phyloP scores from a whole-genome alignment of 2,797 vertebrate species.

The Acestrorhynchus altus region DNA sequence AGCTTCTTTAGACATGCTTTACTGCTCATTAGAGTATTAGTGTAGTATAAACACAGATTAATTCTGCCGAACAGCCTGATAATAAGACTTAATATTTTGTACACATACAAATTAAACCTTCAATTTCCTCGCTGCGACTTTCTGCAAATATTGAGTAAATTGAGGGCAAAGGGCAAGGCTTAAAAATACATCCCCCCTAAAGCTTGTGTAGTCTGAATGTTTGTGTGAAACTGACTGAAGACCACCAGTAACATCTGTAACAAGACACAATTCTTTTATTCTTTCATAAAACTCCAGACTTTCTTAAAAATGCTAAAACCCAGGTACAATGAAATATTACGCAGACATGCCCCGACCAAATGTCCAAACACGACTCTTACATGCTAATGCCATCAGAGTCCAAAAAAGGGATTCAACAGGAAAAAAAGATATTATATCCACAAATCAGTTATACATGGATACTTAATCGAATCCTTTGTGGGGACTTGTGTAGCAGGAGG shows the following conservation, averaged over 20 bases:
- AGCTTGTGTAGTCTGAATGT: background rate
- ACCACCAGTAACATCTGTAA: background rate
- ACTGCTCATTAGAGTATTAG: slow-evolving; percentile 70
- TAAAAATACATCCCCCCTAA: background rate
- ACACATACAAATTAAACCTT: slow-evolving; percentile 2
- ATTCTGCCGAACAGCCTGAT: slow-evolving; percentile 70
- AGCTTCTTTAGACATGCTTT: slow-evolving; percentile 58
- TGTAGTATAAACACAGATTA: slow-evolving; percentile 75
- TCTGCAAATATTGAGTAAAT: background rate
- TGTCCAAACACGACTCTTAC: slow-evolving; percentile 30
- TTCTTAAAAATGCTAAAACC: too few relatives aligned
- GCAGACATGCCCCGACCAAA: too few relatives aligned
- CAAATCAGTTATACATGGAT: slow-evolving; percentile 76
- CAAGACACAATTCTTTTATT: background rate
- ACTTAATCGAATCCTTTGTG: slow-evolving; percentile 82
- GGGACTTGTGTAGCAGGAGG: slow-evolving; percentile 69
- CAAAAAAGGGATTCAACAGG: slow-evolving; percentile 15
- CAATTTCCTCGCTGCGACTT: background rate
- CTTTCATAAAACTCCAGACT: too few relatives aligned
- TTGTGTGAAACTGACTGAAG: background rate
- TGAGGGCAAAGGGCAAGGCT: slow-evolving; percentile 5
- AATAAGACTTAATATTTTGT: slow-evolving; percentile 4
- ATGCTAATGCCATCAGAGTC: slow-evolving; percentile 58
- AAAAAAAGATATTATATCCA: slow-evolving; percentile 33
- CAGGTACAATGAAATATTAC: too few relatives aligned